Evolutionary conservation across 2,113 vertebrate species (phyloP).

Genomic region (Uria aalge): DNA sequence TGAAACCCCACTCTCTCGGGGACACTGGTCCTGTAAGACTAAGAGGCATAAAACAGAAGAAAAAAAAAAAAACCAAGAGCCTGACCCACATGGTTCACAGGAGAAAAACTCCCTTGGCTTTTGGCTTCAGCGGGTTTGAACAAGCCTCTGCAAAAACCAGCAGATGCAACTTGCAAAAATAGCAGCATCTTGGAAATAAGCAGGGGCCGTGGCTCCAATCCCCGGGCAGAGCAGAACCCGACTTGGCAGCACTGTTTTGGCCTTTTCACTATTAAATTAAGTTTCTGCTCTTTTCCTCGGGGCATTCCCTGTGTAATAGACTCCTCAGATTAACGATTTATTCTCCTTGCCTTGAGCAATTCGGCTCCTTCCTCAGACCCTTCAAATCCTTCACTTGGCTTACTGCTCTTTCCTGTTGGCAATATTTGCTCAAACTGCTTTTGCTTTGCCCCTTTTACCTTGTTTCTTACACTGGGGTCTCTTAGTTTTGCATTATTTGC

Average conservation of each 20-base stretch:
- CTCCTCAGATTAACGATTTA: conserved; percentile 9
- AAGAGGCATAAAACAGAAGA: not conserved
- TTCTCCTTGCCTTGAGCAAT: not conserved
- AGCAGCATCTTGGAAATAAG: conserved; percentile 30
- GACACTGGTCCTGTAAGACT: not conserved
- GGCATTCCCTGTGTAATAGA: conserved; percentile 12
- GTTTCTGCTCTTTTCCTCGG: not conserved
- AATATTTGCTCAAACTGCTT: not conserved
- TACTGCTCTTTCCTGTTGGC: not conserved
- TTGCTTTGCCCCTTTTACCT: not conserved
- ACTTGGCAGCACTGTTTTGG: not conserved
- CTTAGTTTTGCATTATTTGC: not conserved
- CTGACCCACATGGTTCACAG: not conserved
- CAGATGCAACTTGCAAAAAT: conserved; percentile 10
- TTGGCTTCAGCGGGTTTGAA: not conserved
- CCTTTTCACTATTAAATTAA: conserved; percentile 12
- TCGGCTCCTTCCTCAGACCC: not conserved
- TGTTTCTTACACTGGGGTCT: not conserved
- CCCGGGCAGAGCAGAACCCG: not conserved
- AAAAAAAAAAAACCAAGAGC: not conserved
- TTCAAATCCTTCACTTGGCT: not conserved
- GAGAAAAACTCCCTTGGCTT: not conserved
- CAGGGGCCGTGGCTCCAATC: not conserved
- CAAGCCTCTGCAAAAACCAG: not conserved
- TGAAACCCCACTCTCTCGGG: accelerated